These are phyloP conservation scores for Greenwoodochromis staneri DNA, from an alignment of 2,113 vertebrate genomes.

Conservation along the genomic window DNA sequence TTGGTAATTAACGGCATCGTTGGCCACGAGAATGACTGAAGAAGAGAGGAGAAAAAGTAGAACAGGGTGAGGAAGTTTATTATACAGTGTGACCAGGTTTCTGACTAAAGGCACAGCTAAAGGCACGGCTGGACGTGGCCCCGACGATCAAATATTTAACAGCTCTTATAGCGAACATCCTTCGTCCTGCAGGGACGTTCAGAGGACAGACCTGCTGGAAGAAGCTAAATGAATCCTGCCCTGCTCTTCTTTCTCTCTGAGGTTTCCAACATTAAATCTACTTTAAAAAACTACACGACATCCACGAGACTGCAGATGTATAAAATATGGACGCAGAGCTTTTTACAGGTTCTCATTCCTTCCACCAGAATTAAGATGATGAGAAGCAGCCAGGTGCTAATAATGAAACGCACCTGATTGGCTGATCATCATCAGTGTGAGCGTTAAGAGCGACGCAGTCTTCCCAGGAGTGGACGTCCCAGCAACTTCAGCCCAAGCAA, in stretches of 20 bases:
- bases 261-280: not conserved
- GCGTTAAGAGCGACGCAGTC: not conserved
- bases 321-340: not conserved
- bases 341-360: not conserved
- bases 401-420: not conserved
- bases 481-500: not conserved
- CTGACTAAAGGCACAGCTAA: not conserved
- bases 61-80: not conserved
- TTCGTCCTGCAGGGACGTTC: not conserved
- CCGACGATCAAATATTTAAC: not conserved
- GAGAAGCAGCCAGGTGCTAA: not conserved
- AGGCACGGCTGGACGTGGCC: not conserved
- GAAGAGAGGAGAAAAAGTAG: not conserved
- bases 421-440: not conserved
- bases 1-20: not conserved
- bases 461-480: rapidly evolving
- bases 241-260: not conserved
- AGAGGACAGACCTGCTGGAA: not conserved
- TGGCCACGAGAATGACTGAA: not conserved
- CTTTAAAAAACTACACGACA: not conserved
- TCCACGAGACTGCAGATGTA: not conserved
- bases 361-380: not conserved
- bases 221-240: rapidly evolving
- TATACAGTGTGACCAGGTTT: not conserved
- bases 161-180: not conserved